These are phyloP conservation scores for Pseudochromis fuscus DNA, from an alignment of 2,797 vertebrate genomes.

Conservation along the genomic window DNA sequence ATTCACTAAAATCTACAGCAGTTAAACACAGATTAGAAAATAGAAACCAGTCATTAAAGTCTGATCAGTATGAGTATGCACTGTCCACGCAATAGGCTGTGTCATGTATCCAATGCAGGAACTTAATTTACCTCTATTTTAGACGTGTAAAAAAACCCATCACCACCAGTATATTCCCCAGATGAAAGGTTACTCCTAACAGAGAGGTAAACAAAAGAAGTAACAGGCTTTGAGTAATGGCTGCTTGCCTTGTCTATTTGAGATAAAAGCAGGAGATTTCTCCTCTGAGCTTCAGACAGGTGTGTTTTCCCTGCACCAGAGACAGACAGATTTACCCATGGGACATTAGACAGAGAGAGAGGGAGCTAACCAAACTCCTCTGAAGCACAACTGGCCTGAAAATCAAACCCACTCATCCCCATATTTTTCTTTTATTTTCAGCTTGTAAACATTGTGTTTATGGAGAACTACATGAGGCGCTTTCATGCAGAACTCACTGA, in stretches of 20 bases:
- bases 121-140: slow-evolving; percentile 47
- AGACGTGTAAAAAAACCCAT: too few species aligned
- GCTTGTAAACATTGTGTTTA: slow-evolving; percentile 7
- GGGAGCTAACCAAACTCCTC: slow-evolving; percentile 14
- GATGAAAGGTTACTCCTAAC: slow-evolving; percentile 30
- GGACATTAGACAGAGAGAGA: slow-evolving; percentile 34
- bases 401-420: not conserved
- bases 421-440: not conserved
- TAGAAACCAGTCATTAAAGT: not conserved
- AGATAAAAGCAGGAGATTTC: slow-evolving; percentile 52
- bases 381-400: slow-evolving; percentile 9
- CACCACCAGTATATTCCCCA: slow-evolving; percentile 20
- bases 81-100: not conserved
- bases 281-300: slow-evolving; percentile 57
- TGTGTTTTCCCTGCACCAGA: slow-evolving; percentile 45
- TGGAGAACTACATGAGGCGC: not conserved
- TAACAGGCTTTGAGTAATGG: slow-evolving; percentile 34
- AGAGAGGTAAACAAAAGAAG: slow-evolving; percentile 55
- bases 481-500: slow-evolving; percentile 17
- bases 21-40: not conserved
- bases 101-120: not conserved
- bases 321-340: slow-evolving; percentile 38
- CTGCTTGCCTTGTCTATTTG: slow-evolving; percentile 42
- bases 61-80: not conserved
- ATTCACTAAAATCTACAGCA: not conserved